phyloP scores from a whole-genome alignment of 2,888 invertebrate species.

The Conchocele bisecta region DNA sequence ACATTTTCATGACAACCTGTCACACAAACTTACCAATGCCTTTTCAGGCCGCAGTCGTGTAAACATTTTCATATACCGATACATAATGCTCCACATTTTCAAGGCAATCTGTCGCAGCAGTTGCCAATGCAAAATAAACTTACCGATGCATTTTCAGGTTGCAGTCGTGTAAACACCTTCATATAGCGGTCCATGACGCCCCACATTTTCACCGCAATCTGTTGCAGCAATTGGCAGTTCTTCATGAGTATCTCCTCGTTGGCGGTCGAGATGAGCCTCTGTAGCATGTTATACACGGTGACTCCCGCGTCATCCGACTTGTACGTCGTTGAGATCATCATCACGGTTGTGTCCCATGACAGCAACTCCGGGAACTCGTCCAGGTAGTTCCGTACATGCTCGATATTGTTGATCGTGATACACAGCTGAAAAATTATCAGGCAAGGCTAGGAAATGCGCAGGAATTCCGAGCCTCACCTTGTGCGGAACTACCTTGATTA shows the following conservation, averaged over 20 bases:
- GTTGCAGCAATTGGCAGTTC: constrained; percentile 61
- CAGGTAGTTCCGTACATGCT: constrained; percentile 77
- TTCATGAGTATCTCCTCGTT: constrained; percentile 73
- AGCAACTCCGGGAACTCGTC: constrained; percentile 72
- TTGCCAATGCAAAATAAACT: too few relatives aligned
- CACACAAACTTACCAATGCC: too few relatives aligned
- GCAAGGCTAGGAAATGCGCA: too few relatives aligned
- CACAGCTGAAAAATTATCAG: constrained; percentile 77
- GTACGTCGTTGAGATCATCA: constrained; percentile 67
- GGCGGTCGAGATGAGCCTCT: constrained; percentile 64
- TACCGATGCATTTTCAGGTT: constrained; percentile 74
- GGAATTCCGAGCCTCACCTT: too few relatives aligned
- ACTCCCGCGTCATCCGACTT: constrained; percentile 70
- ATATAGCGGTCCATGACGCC: constrained; percentile 71
- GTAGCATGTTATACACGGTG: constrained; percentile 64
- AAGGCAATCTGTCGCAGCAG: too few relatives aligned
- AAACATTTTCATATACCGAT: too few relatives aligned
- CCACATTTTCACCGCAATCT: constrained; percentile 75
- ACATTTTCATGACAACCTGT: too few relatives aligned
- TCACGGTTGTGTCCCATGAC: constrained; percentile 67
- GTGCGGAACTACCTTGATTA: too few relatives aligned
- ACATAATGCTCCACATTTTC: too few relatives aligned
- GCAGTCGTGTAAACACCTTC: constrained; percentile 68
- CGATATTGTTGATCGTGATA: constrained; percentile 81
- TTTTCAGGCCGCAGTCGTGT: too few relatives aligned